phyloP scores from a whole-genome alignment of 2,888 invertebrate genomes.

The Macrophya annulata region DNA sequence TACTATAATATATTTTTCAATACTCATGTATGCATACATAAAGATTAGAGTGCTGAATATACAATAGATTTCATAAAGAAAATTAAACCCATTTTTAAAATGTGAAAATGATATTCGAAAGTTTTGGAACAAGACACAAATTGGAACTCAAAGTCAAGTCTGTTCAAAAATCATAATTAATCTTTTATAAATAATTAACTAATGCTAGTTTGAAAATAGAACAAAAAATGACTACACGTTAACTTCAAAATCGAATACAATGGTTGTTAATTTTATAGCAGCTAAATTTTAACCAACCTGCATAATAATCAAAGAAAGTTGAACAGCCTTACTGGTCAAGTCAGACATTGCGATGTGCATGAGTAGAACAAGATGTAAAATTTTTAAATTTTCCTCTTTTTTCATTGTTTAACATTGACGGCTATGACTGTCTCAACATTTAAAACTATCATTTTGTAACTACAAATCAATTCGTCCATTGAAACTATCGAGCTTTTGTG shows the following conservation, averaged over 20 bases:
- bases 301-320: not conserved
- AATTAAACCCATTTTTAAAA: not conserved
- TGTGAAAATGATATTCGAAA: not conserved
- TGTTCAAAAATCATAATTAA: not conserved
- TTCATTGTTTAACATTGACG: not conserved
- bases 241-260: not conserved
- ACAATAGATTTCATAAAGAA: not conserved
- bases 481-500: conserved; percentile 77
- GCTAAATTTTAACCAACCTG: not conserved
- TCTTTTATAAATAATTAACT: not conserved
- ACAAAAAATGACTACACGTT: not conserved
- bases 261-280: not conserved
- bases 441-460: conserved; percentile 47
- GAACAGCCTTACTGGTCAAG: not conserved
- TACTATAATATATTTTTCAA: conserved; percentile 75
- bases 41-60: conserved; percentile 27
- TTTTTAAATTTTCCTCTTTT: not conserved
- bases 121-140: not conserved
- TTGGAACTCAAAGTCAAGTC: not conserved
- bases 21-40: conserved; percentile 66
- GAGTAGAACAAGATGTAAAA: not conserved
- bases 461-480: conserved; percentile 74
- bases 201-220: not conserved
- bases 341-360: not conserved
- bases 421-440: conserved; percentile 6